Percentiles rank a stretch among this genome's conserved stretches.
Conservation (phyloP, 1,140 invertebrate genomes). For the Acyrthosiphon pisum region DNA sequence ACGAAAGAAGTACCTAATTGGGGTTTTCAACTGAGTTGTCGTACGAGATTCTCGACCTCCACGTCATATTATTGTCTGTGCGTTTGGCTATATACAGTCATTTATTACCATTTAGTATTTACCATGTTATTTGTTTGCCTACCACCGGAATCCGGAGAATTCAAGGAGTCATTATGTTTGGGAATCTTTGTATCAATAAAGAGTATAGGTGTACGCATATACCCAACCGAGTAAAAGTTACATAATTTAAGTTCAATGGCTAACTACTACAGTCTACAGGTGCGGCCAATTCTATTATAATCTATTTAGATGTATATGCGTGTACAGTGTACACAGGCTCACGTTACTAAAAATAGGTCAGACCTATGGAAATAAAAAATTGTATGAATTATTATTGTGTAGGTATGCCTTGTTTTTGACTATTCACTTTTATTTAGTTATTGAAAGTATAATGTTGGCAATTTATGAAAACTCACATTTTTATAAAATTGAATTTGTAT, state of each 20-base stretch:
- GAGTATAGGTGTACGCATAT: neutral
- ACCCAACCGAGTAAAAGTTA: neutral
- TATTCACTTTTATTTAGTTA: neutral
- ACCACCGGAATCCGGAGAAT: neutral
- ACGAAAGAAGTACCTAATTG: constrained; percentile 31
- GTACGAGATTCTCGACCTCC: neutral
- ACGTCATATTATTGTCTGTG: no score
- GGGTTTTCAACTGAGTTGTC: neutral
- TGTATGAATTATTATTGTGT: neutral
- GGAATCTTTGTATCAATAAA: neutral
- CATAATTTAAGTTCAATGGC: constrained; percentile 20
- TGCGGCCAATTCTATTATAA: constrained; percentile 16
- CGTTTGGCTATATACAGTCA: no score
- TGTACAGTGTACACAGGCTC: neutral
- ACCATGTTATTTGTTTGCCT: constrained; percentile 5
- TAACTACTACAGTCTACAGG: neutral
- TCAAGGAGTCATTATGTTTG: constrained; percentile 11
- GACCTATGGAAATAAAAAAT: neutral
- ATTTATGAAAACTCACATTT: neutral
- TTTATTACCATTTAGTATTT: neutral
- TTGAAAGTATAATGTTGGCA: neutral
- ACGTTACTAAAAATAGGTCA: neutral
- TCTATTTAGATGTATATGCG: neutral
- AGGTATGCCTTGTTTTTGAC: no score
- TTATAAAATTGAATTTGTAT: neutral